phyloP scores from a whole-genome alignment of 2,888 invertebrate genomes.

The Spodoptera picta region DNA sequence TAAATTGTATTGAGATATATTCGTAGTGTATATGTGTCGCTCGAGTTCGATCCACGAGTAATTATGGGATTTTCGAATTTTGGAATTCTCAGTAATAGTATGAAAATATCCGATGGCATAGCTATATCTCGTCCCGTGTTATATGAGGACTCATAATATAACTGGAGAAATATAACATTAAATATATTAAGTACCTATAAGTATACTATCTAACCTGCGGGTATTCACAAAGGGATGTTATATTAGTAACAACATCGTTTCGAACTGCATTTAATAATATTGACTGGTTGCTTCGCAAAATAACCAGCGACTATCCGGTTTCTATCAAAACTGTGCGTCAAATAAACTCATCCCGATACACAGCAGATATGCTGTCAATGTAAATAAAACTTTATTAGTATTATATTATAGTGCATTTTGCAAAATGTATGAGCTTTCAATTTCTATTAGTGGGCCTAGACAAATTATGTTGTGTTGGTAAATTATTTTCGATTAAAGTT shows the following conservation, averaged over 20 bases:
- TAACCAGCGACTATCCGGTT: not conserved
- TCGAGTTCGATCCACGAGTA: too few species aligned
- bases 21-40: slow-evolving; percentile 2
- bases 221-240: too few species aligned
- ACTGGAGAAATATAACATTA: too few species aligned
- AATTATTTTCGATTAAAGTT: slow-evolving; percentile 11
- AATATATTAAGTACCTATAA: too few species aligned
- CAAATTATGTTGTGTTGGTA: slow-evolving; percentile 21
- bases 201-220: too few species aligned
- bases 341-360: slow-evolving; percentile 3
- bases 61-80: too few species aligned
- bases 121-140: too few species aligned
- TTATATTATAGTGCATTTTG: slow-evolving; percentile 64
- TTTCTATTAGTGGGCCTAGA: slow-evolving; percentile 54
- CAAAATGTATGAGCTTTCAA: slow-evolving; percentile 70
- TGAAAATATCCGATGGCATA: too few species aligned
- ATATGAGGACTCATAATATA: too few species aligned
- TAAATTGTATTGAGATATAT: slow-evolving; percentile 38
- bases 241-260: too few species aligned
- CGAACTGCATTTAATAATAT: slow-evolving; percentile 3
- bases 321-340: slow-evolving; percentile 15
- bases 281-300: slow-evolving; percentile 12
- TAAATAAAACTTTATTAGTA: slow-evolving; percentile 55
- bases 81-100: too few species aligned
- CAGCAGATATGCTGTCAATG: slow-evolving; percentile 37